A percentile compares a stretch with the other conserved stretches of the same genome.
Evolutionary conservation across 2,797 vertebrate genomes (phyloP).

Genomic region (Fistularia tabacaria): DNA sequence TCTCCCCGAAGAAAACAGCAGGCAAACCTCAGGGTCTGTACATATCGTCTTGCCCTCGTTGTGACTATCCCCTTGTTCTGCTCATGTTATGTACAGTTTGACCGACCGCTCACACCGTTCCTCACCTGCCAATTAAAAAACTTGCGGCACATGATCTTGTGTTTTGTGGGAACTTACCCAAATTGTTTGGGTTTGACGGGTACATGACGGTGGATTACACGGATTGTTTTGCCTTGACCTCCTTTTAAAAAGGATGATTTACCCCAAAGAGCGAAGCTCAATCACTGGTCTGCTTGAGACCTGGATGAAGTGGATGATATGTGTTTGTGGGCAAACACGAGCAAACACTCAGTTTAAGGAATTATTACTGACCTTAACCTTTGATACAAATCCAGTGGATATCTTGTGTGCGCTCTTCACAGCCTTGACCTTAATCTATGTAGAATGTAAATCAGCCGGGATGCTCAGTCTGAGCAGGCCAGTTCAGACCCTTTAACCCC

Average conservation of each 20-base stretch:
- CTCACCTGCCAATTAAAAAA: slow-evolving; percentile 5
- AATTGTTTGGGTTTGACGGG: slow-evolving; percentile 27
- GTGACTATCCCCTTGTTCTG: slow-evolving; percentile 19
- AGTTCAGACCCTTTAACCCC: slow-evolving; percentile 4
- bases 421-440: slow-evolving; percentile 39
- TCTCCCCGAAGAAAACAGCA: slow-evolving; percentile 35
- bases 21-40: slow-evolving; percentile 73
- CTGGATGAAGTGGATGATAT: slow-evolving; percentile 11
- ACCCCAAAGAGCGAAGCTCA: slow-evolving; percentile 52
- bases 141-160: slow-evolving; percentile 1
- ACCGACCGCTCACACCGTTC: slow-evolving; percentile 12
- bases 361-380: slow-evolving; percentile 1
- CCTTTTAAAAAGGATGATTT: slow-evolving; percentile 12
- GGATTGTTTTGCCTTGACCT: slow-evolving; percentile 14
- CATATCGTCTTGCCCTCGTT: slow-evolving; percentile 39
- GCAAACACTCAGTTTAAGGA: not conserved
- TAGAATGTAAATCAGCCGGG: slow-evolving; percentile 59
- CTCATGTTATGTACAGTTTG: slow-evolving; percentile 22
- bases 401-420: slow-evolving; percentile 25
- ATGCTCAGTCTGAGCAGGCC: slow-evolving; percentile 23
- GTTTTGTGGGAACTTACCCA: slow-evolving; percentile 11
- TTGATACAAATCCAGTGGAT: slow-evolving; percentile 8
- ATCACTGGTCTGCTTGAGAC: slow-evolving; percentile 35
- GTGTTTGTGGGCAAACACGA: slow-evolving; percentile 6
- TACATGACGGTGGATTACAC: slow-evolving; percentile 12